Conservation (phyloP, 30 jellyfish, hydroid and myxozoan genomes). For the Aurelia aurita complex sp. Pacific region DNA sequence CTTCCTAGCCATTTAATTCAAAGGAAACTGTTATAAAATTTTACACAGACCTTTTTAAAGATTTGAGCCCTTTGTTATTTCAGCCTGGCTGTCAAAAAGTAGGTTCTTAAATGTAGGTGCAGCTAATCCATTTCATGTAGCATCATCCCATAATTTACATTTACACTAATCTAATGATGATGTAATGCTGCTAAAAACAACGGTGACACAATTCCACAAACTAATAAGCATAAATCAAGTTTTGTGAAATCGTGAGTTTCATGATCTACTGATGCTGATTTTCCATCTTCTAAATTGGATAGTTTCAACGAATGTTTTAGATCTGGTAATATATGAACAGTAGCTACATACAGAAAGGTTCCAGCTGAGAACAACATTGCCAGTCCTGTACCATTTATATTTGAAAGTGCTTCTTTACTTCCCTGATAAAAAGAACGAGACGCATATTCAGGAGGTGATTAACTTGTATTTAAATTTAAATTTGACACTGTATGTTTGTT, state of each 20-base stretch:
- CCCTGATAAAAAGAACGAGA: conserved; percentile 62
- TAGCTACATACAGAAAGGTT: conserved; percentile 97
- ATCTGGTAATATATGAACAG: conserved; percentile 97
- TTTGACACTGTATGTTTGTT: too few relatives aligned
- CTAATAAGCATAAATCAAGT: conserved; percentile 64
- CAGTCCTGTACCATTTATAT: conserved; percentile 89
- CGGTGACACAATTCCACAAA: conserved; percentile 85
- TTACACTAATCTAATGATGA: conserved; percentile 69
- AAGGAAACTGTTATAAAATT: too few relatives aligned
- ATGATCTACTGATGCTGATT: conserved; percentile 20
- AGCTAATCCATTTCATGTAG: too few relatives aligned
- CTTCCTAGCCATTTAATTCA: too few relatives aligned
- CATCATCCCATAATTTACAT: too few relatives aligned
- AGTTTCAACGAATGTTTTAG: conserved; percentile 44
- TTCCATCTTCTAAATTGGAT: conserved; percentile 65
- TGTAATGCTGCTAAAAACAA: conserved; percentile 82
- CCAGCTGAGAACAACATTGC: conserved; percentile 99
- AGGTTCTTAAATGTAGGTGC: too few relatives aligned
- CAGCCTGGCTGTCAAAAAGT: too few relatives aligned
- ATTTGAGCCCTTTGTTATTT: too few relatives aligned
- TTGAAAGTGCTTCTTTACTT: conserved; percentile 84
- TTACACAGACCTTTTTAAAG: too few relatives aligned
- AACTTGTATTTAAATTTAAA: too few relatives aligned
- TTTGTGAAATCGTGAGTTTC: conserved; percentile 53
- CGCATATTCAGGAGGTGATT: too few relatives aligned